Base-by-base conservation (phyloP, 2,113 vertebrate species). In the Puma concolor region DNA sequence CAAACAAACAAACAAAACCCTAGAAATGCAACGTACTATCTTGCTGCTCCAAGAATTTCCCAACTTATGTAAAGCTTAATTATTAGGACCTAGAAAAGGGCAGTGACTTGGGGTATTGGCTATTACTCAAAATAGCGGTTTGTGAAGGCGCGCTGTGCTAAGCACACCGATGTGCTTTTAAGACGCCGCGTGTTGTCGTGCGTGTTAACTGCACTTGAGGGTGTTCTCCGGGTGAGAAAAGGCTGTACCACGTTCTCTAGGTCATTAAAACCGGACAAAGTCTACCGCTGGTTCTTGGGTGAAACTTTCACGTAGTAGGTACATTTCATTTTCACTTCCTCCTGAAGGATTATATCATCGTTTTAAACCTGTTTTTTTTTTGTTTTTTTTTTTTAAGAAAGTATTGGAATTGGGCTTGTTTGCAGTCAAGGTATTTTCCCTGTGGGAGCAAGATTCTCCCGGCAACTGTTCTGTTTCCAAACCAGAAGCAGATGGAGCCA, bases 1-100 rank as follows among this genome's bases (percentile, higher is more conserved):
- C 79, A 94, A 88, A 77, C 71, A 97, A 63, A 77, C 72, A 97
- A 63, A 92, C 48, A 92, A 92, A 66, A 80, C n/a, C 17, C 44
- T 95, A 63, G 52, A 93, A 94, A 81, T 36, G 14, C 5, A n/a
- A 76, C 64, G 31, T 10, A 41, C 7, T 4, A 27, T 67, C 67
- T 31, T 50, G 17, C 57, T 36, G 8, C n/a, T 63, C 54, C 2
- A 83, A 85, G 69, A 80, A 91, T 31, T 44, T 29, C 13, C 38
- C 44, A 77, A 7, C n/a, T 77, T 52, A 57, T 9, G 19, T 63
- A 67, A 92, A 52, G n/a, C 9, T 23, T 86, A 52, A 57, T 86
- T 50, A 11, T 64, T 12, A 84, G 57, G 67, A 23, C 44, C 2
- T 31, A 38, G 36, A 14, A 5, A 85, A 93, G 33, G 1, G 33